These are phyloP conservation scores for Drymonia ruficornis DNA, from an alignment of 2,888 invertebrate species.

Conservation along the genomic window DNA sequence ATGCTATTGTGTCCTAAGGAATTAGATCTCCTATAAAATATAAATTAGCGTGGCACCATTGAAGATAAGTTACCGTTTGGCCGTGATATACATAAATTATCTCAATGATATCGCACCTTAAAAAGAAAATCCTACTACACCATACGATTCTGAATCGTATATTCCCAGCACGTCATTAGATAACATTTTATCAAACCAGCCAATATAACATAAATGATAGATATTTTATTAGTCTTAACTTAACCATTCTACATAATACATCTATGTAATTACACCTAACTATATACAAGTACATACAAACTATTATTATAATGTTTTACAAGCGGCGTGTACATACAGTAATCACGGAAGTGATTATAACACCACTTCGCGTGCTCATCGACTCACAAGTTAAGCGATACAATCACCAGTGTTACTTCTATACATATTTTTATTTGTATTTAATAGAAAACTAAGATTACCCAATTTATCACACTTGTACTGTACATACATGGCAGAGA, in stretches of 20 bases:
- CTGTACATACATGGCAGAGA: constrained; percentile 76
- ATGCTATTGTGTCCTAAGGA: constrained; percentile 65
- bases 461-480: constrained; percentile 72
- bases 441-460: constrained; percentile 38
- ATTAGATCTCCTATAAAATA: constrained; percentile 73
- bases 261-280: constrained; percentile 49
- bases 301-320: constrained; percentile 57
- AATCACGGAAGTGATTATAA: constrained; percentile 74
- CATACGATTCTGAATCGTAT: constrained; percentile 75
- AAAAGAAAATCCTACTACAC: constrained; percentile 54
- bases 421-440: constrained; percentile 36
- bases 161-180: constrained; percentile 51
- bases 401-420: constrained; percentile 43
- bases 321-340: constrained; percentile 56
- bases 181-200: constrained; percentile 53
- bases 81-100: constrained; percentile 53
- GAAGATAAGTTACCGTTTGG: constrained; percentile 60
- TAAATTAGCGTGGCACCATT: constrained; percentile 75
- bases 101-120: constrained; percentile 62
- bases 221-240: constrained; percentile 58
- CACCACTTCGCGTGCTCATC: constrained; percentile 66
- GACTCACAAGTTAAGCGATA: constrained; percentile 49
- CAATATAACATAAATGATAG: constrained; percentile 62
- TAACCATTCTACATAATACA: constrained; percentile 48
- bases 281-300: constrained; percentile 69